Evolutionary conservation across 2,113 vertebrate species (phyloP).

Genomic region (Pipra filicauda): DNA sequence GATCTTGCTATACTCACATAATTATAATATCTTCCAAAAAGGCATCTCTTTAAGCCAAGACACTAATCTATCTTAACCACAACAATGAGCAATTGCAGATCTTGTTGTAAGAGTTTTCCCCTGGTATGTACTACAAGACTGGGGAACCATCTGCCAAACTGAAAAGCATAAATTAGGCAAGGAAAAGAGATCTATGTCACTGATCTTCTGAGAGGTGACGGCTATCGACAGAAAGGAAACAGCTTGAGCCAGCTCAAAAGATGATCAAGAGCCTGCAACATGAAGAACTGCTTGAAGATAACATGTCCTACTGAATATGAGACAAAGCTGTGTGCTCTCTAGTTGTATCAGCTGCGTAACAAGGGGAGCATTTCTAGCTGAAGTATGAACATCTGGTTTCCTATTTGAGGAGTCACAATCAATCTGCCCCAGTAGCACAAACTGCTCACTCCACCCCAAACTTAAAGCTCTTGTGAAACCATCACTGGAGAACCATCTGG

Average conservation of each 20-base stretch:
- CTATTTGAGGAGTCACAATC: slow-evolving; percentile 7
- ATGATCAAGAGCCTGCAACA: not conserved
- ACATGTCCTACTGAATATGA: not conserved
- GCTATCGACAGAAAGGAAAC: not conserved
- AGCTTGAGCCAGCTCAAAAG: not conserved
- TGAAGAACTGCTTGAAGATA: not conserved
- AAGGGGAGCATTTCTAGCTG: not conserved
- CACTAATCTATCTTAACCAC: not conserved
- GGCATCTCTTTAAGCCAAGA: not conserved
- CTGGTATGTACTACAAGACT: not conserved
- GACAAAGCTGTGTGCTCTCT: not conserved
- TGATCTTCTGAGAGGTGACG: not conserved
- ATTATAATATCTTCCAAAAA: not conserved
- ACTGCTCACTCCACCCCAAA: not conserved
- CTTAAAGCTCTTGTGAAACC: slow-evolving; percentile 18
- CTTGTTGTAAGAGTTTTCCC: not conserved
- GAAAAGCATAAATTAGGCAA: not conserved
- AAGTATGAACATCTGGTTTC: slow-evolving; percentile 15
- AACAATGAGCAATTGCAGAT: not conserved
- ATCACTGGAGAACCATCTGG: slow-evolving; percentile 24
- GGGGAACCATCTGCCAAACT: not conserved
- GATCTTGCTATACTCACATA: not conserved
- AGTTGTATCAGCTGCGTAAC: not conserved
- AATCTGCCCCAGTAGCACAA: slow-evolving; percentile 1
- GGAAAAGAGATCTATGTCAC: not conserved